Evolutionary conservation across 2,113 vertebrate species (phyloP), one percentile per base, ranked within the genome.

Genomic region (Lichenostomus cassidix): DNA sequence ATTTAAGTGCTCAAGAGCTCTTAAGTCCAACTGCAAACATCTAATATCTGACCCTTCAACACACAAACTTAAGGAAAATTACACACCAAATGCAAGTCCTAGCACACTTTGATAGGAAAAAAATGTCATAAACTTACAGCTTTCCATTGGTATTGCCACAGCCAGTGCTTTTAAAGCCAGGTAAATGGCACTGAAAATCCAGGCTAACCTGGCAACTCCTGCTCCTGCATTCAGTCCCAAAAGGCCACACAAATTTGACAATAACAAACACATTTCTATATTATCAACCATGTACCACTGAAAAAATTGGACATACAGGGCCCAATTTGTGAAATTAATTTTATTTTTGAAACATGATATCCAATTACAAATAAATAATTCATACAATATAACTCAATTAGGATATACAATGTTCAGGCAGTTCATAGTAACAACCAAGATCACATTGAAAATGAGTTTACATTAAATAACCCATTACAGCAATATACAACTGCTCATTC

Each of bases 291-390:
- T 16, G 49, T 12, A 18, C 14, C 12, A 13, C 41, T 78, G 37
- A 21, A 75, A 91, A 52, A 88, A 47, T 0, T 10, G 22, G 27
- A 73, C 13, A 1, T 11, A 29, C 1, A 11, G 29, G 53, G 27
- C 60, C 94, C 5, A 12, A 62, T 80, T 83, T 96, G 93, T 90
- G 90, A 98, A 98, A 95, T 71, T 91, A 87, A 79, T 89, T 97
- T 98, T 98, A 98, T 97, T 97, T 96, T 96, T 97, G 93, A 98
- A 98, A 97, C 83, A 94, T 93, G 87, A 94, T 95, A 94, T 90
- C 93, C 97, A 97, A 97, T 98, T 98, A 98, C 97, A 98, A 98
- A 98, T 97, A 98, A 98, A 98, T 98, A 98, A 98, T 92, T 74
- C 94, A 98, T 89, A 98, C 96, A 98, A 94, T 89, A 97, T 93